phyloP scores from a whole-genome alignment of 2,888 invertebrate species.

The Acanthopleura granulata region DNA sequence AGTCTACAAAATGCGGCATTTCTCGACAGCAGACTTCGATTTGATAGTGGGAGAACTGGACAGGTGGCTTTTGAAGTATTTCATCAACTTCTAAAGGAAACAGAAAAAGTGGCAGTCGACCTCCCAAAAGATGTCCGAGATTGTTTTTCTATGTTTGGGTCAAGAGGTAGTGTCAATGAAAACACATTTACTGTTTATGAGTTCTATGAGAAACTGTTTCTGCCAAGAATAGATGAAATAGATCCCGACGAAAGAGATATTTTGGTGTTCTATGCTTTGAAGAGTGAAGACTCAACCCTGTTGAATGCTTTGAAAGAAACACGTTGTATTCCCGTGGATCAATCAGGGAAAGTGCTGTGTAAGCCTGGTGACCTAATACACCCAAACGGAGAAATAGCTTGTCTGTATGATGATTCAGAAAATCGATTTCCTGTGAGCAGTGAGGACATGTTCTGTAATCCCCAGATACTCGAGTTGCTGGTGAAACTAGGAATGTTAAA shows the following conservation, averaged over 20 bases:
- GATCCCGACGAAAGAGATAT: slow-evolving; percentile 28
- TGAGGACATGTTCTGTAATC: background rate
- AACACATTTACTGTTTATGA: too few species aligned
- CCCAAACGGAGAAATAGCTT: slow-evolving; percentile 35
- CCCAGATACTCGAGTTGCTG: slow-evolving; percentile 25
- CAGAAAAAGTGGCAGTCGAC: background rate
- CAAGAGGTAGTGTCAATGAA: too few species aligned
- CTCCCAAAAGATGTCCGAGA: too few species aligned
- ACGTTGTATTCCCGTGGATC: slow-evolving; percentile 45
- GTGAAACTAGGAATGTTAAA: slow-evolving; percentile 40
- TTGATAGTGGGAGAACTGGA: background rate
- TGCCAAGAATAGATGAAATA: too few species aligned
- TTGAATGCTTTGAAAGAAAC: slow-evolving; percentile 32
- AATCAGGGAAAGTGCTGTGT: slow-evolving; percentile 38
- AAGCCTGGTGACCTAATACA: slow-evolving; percentile 46
- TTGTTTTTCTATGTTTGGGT: too few species aligned
- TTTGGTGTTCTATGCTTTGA: slow-evolving; percentile 42
- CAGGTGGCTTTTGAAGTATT: slow-evolving; percentile 26
- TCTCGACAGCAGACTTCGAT: slow-evolving; percentile 29
- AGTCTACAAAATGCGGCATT: slow-evolving; percentile 35
- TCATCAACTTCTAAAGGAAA: slow-evolving; percentile 18
- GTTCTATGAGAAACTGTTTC: too few species aligned
- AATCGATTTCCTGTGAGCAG: slow-evolving; percentile 43
- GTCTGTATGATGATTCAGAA: slow-evolving; percentile 43
- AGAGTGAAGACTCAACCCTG: slow-evolving; percentile 38